Conservation (phyloP, 2,888 invertebrate species). For the Criorhina ranunculi region DNA sequence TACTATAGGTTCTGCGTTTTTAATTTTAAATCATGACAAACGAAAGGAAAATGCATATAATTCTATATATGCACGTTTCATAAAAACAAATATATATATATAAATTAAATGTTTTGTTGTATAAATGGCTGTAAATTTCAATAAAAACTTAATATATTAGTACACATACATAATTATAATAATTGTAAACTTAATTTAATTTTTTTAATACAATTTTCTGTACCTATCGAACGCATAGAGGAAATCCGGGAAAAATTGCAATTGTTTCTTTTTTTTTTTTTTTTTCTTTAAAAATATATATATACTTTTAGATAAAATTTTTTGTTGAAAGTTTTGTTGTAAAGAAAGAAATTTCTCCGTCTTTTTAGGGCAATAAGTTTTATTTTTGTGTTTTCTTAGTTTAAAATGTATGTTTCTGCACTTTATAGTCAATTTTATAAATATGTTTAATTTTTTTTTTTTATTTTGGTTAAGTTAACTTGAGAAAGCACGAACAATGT, state of each 20-base stretch:
- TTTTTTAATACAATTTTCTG: slow-evolving; percentile 58
- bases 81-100: slow-evolving; percentile 28
- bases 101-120: slow-evolving; percentile 63
- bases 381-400: slow-evolving; percentile 38
- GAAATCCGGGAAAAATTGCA: slow-evolving; percentile 78
- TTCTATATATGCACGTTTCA: slow-evolving; percentile 57
- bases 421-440: slow-evolving; percentile 68
- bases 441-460: slow-evolving; percentile 29
- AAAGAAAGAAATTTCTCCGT: slow-evolving; percentile 44
- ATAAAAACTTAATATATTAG: slow-evolving; percentile 19
- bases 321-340: slow-evolving; percentile 2
- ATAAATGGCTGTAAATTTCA: slow-evolving; percentile 76
- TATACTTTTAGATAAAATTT: slow-evolving; percentile 52
- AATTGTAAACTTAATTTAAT: slow-evolving; percentile 28
- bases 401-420: slow-evolving; percentile 52
- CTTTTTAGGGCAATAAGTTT: slow-evolving; percentile 62
- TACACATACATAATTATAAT: slow-evolving; percentile 4
- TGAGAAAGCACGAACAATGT: slow-evolving; percentile 24
- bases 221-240: slow-evolving; percentile 73
- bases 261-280: slow-evolving; percentile 61
- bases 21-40: slow-evolving; percentile 71
- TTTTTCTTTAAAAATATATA: slow-evolving; percentile 30
- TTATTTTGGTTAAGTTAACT: slow-evolving; percentile 25
- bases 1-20: slow-evolving; percentile 35
- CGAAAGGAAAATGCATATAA: slow-evolving; percentile 55